A percentile compares a stretch with the other conserved stretches of the same genome.
Conservation (phyloP, 2,113 vertebrate species). For the Toxostoma redivivum region DNA sequence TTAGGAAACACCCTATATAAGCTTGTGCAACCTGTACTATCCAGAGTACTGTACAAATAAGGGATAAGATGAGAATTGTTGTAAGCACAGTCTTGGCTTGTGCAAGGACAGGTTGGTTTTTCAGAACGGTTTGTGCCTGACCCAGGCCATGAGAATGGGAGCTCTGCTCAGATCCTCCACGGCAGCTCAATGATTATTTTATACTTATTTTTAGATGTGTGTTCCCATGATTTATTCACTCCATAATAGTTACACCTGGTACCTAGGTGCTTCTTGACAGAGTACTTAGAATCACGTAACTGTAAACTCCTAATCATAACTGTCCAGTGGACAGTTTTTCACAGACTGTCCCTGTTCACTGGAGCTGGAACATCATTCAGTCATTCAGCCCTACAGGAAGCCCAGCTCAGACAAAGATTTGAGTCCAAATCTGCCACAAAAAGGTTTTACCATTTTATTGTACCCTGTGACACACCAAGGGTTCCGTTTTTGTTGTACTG, state of each 20-base stretch:
- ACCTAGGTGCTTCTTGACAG: not conserved
- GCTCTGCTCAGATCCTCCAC: not conserved
- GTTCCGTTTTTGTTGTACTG: not conserved
- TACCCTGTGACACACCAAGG: rapidly evolving
- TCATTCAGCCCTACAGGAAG: not conserved
- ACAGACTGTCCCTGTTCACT: not conserved
- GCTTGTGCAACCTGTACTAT: not conserved
- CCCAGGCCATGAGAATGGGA: not conserved
- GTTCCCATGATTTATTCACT: not conserved
- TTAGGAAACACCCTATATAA: not conserved
- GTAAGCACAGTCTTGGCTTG: not conserved
- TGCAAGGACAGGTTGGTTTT: not conserved
- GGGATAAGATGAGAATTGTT: not conserved
- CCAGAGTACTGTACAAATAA: not conserved
- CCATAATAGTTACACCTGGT: not conserved
- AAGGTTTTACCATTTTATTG: not conserved
- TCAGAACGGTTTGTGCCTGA: not conserved
- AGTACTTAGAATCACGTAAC: not conserved
- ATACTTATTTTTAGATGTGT: not conserved
- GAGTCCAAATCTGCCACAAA: not conserved
- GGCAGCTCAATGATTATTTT: not conserved
- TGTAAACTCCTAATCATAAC: not conserved
- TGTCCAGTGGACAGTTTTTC: not conserved
- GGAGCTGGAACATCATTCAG: not conserved
- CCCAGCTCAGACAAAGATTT: not conserved